These are phyloP conservation scores for Noctua pronuba DNA, from an alignment of 2,888 invertebrate genomes.

Conservation along the genomic window DNA sequence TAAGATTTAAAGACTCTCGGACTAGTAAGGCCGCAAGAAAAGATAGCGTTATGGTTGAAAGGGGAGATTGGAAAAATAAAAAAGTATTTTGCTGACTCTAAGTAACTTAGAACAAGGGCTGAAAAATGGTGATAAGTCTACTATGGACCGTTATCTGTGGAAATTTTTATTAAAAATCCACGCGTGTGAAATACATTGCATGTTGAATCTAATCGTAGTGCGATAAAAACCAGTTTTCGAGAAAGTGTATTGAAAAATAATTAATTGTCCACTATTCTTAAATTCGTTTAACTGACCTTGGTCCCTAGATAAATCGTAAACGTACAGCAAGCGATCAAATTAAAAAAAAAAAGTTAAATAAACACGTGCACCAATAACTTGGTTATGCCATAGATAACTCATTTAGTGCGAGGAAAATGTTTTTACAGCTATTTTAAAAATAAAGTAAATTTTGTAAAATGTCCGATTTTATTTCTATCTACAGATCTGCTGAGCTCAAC, in stretches of 20 bases:
- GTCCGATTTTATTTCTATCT: too few relatives aligned
- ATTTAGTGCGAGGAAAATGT: background rate
- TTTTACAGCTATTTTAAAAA: slow-evolving; percentile 1
- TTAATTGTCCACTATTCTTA: background rate
- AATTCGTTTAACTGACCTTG: background rate
- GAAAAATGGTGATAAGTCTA: background rate
- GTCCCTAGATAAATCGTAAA: background rate
- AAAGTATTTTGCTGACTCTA: background rate
- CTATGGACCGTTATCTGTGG: too few relatives aligned
- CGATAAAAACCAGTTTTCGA: too few relatives aligned
- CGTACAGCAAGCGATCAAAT: background rate
- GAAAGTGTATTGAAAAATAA: too few relatives aligned
- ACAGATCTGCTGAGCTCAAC: too few relatives aligned
- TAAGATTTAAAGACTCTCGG: background rate
- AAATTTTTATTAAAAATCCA: too few relatives aligned
- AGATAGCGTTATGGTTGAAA: background rate
- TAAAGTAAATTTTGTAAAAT: background rate
- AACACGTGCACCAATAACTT: slow-evolving; percentile 11
- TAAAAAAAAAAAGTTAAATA: background rate
- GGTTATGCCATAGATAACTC: slow-evolving; percentile 17
- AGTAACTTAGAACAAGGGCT: background rate
- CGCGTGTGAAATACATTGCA: too few relatives aligned
- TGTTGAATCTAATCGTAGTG: too few relatives aligned
- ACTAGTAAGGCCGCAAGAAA: background rate
- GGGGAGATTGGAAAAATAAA: background rate